Percentiles rank a stretch among this genome's conserved stretches.
Conservation (phyloP, 2,797 vertebrate species). For the Tinamus major region DNA sequence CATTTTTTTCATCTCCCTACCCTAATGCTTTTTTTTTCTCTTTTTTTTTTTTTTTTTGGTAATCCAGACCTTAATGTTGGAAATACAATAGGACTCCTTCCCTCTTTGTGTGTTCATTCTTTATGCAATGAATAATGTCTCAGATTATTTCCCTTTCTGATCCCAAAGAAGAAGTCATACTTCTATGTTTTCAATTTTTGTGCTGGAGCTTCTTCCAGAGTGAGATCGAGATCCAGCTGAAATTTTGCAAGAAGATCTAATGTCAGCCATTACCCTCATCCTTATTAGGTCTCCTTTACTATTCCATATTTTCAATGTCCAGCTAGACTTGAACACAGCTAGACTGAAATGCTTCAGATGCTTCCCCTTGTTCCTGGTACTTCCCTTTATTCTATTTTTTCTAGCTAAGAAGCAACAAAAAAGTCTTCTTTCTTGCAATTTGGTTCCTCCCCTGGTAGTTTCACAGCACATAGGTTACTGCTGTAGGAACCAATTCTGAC, state of each 20-base stretch:
- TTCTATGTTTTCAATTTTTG: fast-evolving
- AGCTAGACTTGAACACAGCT: neutral
- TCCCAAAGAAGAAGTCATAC: neutral
- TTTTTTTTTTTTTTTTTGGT: neutral
- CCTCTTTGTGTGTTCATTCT: neutral
- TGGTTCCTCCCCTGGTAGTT: neutral
- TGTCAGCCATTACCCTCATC: neutral
- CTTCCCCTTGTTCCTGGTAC: neutral
- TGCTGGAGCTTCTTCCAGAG: neutral
- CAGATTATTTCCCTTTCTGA: neutral
- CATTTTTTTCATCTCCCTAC: neutral
- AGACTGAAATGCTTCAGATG: neutral
- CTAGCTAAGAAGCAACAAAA: neutral
- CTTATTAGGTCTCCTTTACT: neutral
- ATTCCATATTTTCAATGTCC: neutral
- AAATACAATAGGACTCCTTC: neutral
- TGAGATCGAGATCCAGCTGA: neutral
- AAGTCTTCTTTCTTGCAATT: neutral
- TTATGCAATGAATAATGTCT: neutral
- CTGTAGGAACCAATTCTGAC: neutral
- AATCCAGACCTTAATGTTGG: neutral
- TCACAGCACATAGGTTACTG: neutral
- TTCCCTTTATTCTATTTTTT: neutral
- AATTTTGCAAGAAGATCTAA: neutral
- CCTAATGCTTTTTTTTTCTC: neutral